Conservation (phyloP, 2,888 invertebrate genomes). For the Agrotis puta region DNA sequence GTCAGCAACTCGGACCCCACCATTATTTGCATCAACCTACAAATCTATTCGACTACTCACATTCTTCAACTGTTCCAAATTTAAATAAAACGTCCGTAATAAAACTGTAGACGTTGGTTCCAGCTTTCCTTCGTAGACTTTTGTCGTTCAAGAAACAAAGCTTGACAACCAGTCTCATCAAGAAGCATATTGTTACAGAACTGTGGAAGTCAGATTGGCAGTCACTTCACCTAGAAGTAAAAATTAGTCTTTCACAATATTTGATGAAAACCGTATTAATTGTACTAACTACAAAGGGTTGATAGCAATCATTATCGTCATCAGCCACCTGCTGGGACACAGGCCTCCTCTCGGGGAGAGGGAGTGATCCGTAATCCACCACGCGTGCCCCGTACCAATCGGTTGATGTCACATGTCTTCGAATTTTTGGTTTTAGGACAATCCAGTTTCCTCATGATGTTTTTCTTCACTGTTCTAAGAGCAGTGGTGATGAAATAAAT, state of each 20-base stretch:
- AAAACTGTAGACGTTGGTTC: slow-evolving; percentile 5
- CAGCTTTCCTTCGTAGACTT: background rate
- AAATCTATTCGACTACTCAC: slow-evolving; percentile 58
- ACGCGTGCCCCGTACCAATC: too few species aligned
- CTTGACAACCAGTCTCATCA: background rate
- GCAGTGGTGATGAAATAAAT: too few species aligned
- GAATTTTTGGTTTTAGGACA: too few species aligned
- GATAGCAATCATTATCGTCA: too few species aligned
- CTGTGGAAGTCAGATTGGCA: background rate
- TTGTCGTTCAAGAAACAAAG: background rate
- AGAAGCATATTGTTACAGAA: background rate
- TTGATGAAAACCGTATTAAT: too few species aligned
- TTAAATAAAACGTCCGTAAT: slow-evolving; percentile 30
- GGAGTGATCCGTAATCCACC: too few species aligned
- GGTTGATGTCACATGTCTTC: too few species aligned
- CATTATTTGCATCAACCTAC: slow-evolving; percentile 75
- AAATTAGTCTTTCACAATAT: too few species aligned
- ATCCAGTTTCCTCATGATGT: too few species aligned
- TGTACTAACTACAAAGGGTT: background rate
- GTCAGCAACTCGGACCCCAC: slow-evolving; percentile 71
- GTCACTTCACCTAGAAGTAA: background rate
- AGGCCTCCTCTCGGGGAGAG: too few species aligned
- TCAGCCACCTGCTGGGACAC: too few species aligned
- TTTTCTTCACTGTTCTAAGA: too few species aligned
- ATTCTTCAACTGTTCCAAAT: slow-evolving; percentile 25